Evolutionary conservation across 2,113 vertebrate genomes (phyloP), one percentile per base, ranked within the genome.

Genomic region (Spea multiplicata): DNA sequence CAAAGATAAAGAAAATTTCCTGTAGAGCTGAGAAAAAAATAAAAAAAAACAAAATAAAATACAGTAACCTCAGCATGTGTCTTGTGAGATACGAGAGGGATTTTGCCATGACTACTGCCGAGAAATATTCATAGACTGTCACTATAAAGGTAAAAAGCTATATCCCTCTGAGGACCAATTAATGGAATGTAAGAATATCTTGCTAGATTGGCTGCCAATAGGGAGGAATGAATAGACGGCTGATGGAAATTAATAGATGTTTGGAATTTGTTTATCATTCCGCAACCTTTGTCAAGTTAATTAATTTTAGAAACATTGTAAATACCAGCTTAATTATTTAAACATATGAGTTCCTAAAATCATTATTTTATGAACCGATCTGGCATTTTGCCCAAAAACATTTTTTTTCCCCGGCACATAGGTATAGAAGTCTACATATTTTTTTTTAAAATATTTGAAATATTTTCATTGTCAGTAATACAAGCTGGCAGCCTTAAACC

Each of bases 131-230:
- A 81, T 88, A 85, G 88, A 88, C 89, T 93, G 91, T 92, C 92
- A 93, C 81, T 88, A 89, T 84, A 90, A 91, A 92, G 89, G 88
- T 89, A 91, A 85, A 83, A 0, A 85, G 89, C 81, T 55, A 46
- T 85, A 87, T 89, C 74, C 92, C 92, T 92, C 92, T 82, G 83
- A 92, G 92, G 92, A 91, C 92, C 92, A 93, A 93, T 93, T 93
- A 93, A 92, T 90, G 82, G 85, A 88, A 87, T 86, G 89, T 87
- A 86, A 88, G 86, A 89, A 85, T 87, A 88, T 86, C 83, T 81
- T 86, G 84, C 81, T 88, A 90, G 88, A 90, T 87, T 87, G 88
- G 84, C 89, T 89, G 89, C 89, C 88, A 91, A 83, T 86, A 84
- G 87, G 88, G 88, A 87, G 84, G 87, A 88, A 86, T 70, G 81